Percentiles rank a stretch among this genome's conserved stretches.
These are phyloP conservation scores for Amphilophus citrinellus DNA, from an alignment of 2,113 vertebrate species.

Conservation along the genomic window DNA sequence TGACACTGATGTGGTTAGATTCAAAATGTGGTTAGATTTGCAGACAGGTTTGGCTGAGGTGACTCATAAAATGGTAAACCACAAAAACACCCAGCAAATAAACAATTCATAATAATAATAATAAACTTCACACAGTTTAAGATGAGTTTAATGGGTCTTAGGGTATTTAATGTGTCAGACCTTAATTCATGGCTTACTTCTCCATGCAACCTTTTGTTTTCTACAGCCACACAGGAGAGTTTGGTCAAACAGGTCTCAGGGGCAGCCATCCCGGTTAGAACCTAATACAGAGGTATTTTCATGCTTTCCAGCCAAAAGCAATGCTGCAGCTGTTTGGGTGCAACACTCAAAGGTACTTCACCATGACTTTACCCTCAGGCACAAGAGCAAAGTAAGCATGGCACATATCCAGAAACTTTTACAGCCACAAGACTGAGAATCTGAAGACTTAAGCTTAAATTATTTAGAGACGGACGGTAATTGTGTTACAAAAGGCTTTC, in stretches of 20 bases:
- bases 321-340: constrained; percentile 41
- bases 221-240: constrained; percentile 4
- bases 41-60: neutral
- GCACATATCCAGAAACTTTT: constrained; percentile 53
- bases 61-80: neutral
- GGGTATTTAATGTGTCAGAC: neutral
- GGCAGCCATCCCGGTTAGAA: constrained; percentile 49
- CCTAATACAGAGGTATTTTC: constrained; percentile 60
- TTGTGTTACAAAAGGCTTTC: neutral
- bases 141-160: neutral
- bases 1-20: neutral
- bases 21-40: neutral
- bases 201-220: constrained; percentile 15
- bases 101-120: neutral
- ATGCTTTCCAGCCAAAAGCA: constrained; percentile 62
- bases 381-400: constrained; percentile 47
- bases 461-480: neutral
- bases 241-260: constrained; percentile 35
- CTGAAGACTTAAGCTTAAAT: constrained; percentile 12
- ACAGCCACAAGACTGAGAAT: constrained; percentile 30
- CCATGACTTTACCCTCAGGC: constrained; percentile 45
- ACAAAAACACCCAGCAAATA: neutral
- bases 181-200: neutral
- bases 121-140: neutral
- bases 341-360: constrained; percentile 31